A percentile compares a stretch with the other conserved stretches of the same genome.
Evolutionary conservation across 92 coral and sea anemone genomes (phyloP).

Genomic region (Palythoa heliodiscus): DNA sequence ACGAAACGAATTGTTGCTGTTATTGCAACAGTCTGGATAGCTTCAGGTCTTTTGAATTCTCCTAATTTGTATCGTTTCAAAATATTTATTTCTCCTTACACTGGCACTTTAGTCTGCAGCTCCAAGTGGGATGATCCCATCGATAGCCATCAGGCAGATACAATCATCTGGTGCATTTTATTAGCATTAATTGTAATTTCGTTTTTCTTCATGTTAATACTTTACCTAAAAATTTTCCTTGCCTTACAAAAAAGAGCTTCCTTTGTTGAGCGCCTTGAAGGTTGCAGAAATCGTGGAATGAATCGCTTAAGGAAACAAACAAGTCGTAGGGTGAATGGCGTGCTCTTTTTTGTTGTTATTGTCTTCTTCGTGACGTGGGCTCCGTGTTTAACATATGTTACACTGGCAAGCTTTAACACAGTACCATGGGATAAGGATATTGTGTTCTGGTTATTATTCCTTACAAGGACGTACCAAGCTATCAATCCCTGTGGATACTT

Average conservation of each 20-base stretch:
- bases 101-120: not conserved
- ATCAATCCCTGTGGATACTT: slow-evolving; percentile 15
- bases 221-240: slow-evolving; percentile 19
- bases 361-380: slow-evolving; percentile 29
- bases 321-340: slow-evolving; percentile 16
- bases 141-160: not conserved
- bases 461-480: slow-evolving; percentile 22
- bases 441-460: not conserved
- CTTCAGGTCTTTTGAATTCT: slow-evolving; percentile 1
- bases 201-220: not conserved
- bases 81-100: not conserved
- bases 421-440: not conserved
- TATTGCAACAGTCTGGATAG: slow-evolving; percentile 1
- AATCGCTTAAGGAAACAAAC: not conserved
- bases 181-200: not conserved
- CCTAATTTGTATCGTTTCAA: slow-evolving; percentile 7
- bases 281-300: not conserved
- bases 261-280: not conserved
- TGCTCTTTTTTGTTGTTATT: slow-evolving; percentile 12
- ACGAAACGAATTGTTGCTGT: not conserved
- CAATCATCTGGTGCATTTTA: not conserved
- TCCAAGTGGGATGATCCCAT: not conserved
- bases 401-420: not conserved
- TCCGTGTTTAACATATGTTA: not conserved
- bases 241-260: not conserved